phyloP scores from a whole-genome alignment of 2,888 invertebrate species.

The Sturmia bella region DNA sequence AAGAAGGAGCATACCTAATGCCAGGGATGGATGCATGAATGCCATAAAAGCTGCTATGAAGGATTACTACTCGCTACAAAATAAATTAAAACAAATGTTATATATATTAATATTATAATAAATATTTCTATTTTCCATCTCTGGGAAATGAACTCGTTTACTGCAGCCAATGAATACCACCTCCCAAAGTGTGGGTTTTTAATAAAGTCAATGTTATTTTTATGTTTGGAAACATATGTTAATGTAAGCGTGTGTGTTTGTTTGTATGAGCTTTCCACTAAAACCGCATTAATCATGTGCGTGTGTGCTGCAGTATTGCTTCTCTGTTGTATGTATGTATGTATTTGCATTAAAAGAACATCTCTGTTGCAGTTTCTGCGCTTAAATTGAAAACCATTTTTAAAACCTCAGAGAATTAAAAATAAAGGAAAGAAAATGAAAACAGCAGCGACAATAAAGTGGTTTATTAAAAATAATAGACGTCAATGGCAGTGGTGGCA shows the following conservation, averaged over 20 bases:
- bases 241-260: background rate
- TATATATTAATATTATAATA: too few relatives aligned
- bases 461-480: slow-evolving; percentile 49
- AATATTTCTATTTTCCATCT: too few relatives aligned
- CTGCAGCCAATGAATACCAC: too few relatives aligned
- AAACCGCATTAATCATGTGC: slow-evolving; percentile 66
- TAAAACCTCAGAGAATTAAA: slow-evolving; percentile 44
- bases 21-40: too few relatives aligned
- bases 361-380: slow-evolving; percentile 31
- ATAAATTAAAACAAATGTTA: too few relatives aligned
- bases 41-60: too few relatives aligned
- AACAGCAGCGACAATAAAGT: slow-evolving; percentile 39
- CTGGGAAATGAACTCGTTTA: too few relatives aligned
- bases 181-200: too few relatives aligned
- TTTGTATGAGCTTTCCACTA: slow-evolving; percentile 12
- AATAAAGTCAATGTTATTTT: too few relatives aligned
- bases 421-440: slow-evolving; percentile 1
- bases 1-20: too few relatives aligned
- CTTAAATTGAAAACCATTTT: slow-evolving; percentile 51
- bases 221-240: background rate
- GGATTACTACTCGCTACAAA: too few relatives aligned
- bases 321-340: background rate
- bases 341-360: slow-evolving; percentile 55
- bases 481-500: slow-evolving; percentile 38
- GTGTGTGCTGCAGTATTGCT: slow-evolving; percentile 49